These are phyloP conservation scores for Druceiella hillmani DNA, from an alignment of 2,888 invertebrate genomes.

Conservation along the genomic window DNA sequence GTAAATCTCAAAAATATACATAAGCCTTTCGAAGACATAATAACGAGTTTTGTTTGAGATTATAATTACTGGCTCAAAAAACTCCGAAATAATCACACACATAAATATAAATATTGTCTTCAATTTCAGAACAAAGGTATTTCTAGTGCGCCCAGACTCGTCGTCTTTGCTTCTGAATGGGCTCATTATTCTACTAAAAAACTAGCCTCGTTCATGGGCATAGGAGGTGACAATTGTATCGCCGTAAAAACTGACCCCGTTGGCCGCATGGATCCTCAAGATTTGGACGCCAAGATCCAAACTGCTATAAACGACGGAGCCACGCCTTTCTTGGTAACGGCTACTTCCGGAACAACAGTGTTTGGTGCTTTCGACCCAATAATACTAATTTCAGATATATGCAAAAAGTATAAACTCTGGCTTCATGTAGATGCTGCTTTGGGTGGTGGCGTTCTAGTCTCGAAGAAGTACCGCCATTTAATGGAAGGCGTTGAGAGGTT, in stretches of 20 bases:
- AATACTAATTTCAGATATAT: conserved; percentile 64
- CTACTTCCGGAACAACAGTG: conserved; percentile 86
- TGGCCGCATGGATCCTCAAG: conserved; percentile 64
- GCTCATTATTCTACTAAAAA: conserved; percentile 91
- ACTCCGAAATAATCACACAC: too few species aligned
- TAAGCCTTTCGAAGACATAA: too few species aligned
- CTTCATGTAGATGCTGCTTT: conserved; percentile 91
- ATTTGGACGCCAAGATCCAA: conserved; percentile 60
- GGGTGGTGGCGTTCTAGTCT: conserved; percentile 86
- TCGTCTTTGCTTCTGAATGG: conserved; percentile 81
- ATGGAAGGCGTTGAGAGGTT: conserved; percentile 76
- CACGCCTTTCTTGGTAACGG: conserved; percentile 77
- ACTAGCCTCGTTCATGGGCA: conserved; percentile 79
- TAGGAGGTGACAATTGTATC: conserved; percentile 82
- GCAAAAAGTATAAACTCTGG: conserved; percentile 76
- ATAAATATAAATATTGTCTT: conserved; percentile 2
- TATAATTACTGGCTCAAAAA: too few species aligned
- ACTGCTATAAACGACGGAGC: conserved; percentile 57
- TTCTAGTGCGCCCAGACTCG: conserved; percentile 62
- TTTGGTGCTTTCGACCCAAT: conserved; percentile 87
- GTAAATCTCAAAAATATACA: too few species aligned
- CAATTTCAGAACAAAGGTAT: conserved; percentile 61
- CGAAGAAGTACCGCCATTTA: conserved; percentile 62
- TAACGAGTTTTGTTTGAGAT: too few species aligned
- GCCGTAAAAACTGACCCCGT: conserved; percentile 62